Evolutionary conservation across 2,888 invertebrate species (phyloP).

Genomic region (Agriotes lineatus): DNA sequence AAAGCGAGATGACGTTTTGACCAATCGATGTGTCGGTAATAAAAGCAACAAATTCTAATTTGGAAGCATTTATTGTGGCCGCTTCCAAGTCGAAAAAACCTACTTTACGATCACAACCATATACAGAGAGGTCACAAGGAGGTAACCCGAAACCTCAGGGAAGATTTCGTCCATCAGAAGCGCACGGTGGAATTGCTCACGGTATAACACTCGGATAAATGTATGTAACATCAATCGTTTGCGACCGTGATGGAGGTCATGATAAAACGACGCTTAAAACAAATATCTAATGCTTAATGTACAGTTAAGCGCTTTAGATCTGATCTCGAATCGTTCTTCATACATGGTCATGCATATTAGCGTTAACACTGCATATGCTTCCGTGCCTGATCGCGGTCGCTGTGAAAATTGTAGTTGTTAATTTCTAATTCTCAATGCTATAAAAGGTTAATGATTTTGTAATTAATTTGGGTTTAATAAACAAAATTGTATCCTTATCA

Average conservation of each 20-base stretch:
- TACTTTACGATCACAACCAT: neutral
- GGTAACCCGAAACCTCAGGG: slow-evolving; percentile 6
- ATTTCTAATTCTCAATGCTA: too few relatives aligned
- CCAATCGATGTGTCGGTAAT: too few relatives aligned
- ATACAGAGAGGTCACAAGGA: neutral
- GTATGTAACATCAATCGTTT: slow-evolving; percentile 18
- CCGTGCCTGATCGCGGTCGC: too few relatives aligned
- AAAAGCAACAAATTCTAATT: too few relatives aligned
- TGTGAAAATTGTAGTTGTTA: too few relatives aligned
- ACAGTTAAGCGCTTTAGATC: slow-evolving; percentile 19
- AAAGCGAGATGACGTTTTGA: too few relatives aligned
- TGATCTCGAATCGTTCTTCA: slow-evolving; percentile 9
- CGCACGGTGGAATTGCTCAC: neutral
- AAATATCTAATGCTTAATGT: slow-evolving; percentile 16
- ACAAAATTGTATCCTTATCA: too few relatives aligned
- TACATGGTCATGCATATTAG: slow-evolving; percentile 14
- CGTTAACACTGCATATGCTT: too few relatives aligned
- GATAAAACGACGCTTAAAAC: slow-evolving; percentile 16
- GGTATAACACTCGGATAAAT: slow-evolving; percentile 4
- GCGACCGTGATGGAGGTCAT: slow-evolving; percentile 16
- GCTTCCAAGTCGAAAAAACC: neutral
- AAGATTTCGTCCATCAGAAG: slow-evolving; percentile 1
- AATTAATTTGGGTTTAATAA: too few relatives aligned
- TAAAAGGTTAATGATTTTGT: too few relatives aligned
- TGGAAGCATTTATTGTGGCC: too few relatives aligned